Base-by-base conservation (phyloP, 2,888 invertebrate species). In the Cephus pulcher region DNA sequence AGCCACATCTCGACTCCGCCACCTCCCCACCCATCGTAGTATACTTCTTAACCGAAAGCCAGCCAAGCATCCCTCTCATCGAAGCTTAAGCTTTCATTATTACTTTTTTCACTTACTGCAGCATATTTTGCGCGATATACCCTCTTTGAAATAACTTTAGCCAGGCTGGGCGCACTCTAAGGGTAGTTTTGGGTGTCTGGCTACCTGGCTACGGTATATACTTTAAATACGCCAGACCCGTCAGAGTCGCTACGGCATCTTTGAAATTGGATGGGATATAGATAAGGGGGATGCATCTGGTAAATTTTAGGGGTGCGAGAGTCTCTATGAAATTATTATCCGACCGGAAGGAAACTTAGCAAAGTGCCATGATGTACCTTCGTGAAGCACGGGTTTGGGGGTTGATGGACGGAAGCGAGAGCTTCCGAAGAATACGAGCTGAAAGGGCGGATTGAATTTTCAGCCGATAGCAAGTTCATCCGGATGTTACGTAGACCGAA, bases 81-180 rank as follows among this genome's bases (percentile, higher is more conserved):
- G 73, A 56, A 77, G 71, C 79, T 74, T 79, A 81, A 76, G 77
- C 81, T 71, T 34, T 40, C 69, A 74, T 81, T 81, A 81, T 81
- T 81, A 81, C 74, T 76, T 71, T 75, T 76, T 82, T 81, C 77
- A 77, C 81, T 82, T 79, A 77, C 76, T 74, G 35, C 75, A 70
- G 4, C 15, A 69, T 73, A 75, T 74, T 79, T 80, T 75, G 35
- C 56, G 56, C 23, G 56, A 56, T 56, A 56, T 56, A 56, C 23
- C 56, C 23, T 56, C 56, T 56, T 23, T 9, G 56, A 56, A 56
- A 56, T 56, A 56, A 9, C 56, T 56, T 56, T 9, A 56, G 56
- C 23, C 56, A 56, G 23, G 23, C 23, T 56, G 2, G 9, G 56
- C 23, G 9, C 56, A 56, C 23, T 23, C 56, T 56, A 9, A 56